phyloP scores from a whole-genome alignment of 64 coral and sea anemone genomes.

The Montipora cactus region DNA sequence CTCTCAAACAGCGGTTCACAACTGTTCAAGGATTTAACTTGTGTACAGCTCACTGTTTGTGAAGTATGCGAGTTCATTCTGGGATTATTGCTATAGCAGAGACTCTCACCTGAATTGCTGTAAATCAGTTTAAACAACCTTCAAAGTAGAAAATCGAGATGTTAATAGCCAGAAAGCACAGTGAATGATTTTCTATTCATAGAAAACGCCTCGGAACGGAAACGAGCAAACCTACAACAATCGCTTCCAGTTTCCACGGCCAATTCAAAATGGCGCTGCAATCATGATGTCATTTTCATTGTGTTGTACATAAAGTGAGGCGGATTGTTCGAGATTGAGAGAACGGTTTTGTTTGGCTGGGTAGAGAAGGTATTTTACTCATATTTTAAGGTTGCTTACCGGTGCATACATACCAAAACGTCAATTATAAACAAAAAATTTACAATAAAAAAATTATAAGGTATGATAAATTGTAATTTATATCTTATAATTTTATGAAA shows the following conservation, averaged over 20 bases:
- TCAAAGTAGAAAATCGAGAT: not conserved
- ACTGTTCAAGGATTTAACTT: not conserved
- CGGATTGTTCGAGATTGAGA: no score
- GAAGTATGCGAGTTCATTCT: constrained; percentile 26
- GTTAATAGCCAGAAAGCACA: not conserved
- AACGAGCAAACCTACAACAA: not conserved
- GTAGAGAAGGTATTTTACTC: no score
- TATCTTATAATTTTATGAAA: no score
- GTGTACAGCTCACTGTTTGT: not conserved
- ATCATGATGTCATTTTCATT: constrained; percentile 17
- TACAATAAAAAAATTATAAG: no score
- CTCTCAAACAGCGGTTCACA: not conserved
- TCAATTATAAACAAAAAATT: no score
- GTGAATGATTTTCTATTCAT: not conserved
- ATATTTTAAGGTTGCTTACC: no score
- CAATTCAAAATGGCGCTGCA: constrained; percentile 29
- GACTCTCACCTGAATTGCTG: constrained; percentile 27
- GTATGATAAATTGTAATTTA: no score
- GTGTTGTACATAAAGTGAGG: not conserved
- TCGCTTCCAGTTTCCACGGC: constrained; percentile 38
- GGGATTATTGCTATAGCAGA: not conserved
- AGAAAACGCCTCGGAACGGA: constrained; percentile 18
- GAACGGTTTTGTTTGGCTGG: no score
- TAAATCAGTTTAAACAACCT: not conserved
- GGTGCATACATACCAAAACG: not conserved